Evolutionary conservation across 2,797 vertebrate genomes (phyloP), one percentile per base, ranked within the genome.

Genomic region (Heteromormyrus szaboi): DNA sequence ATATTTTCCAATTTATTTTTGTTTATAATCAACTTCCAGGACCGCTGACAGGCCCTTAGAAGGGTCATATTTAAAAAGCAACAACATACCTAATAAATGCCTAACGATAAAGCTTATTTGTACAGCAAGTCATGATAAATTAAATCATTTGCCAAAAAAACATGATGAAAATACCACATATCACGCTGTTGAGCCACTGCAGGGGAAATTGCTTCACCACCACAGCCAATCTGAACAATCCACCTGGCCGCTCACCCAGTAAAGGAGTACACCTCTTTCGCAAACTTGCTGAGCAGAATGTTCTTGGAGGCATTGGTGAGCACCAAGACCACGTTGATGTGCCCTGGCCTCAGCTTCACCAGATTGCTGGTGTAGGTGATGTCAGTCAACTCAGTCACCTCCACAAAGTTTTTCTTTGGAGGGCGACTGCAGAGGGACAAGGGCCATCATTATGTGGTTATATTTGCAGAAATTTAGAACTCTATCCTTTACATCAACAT

Each of bases 261-360:
- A 93, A 99, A 99, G 0, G 97, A 97, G 94, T 98, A 99, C 85
- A 99, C 98, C 92, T 99, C 98, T 91, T 99, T 94, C 86, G 98
- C 98, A 17, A 99, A 99, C 92, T 97, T 99, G 96, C 98, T 98
- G 0, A 99, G 97, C 8, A 99, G 96, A 46, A 95, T 93, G 25
- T 98, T 98, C 93, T 99, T 99, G 91, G 98, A 97, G 50, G 96
- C 92, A 50, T 96, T 96, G 0, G 98, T 98, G 44, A 99, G 97
- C 88, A 99, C 97, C 90, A 99, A 95, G 89, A 99, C 98, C n/a
- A 99, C 97, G 0, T 99, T 99, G 93, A 99, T 98, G 93, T 99
- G 98, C 1, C 98, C 98, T 0, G 98, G 98, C 91, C 98, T 94
- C 92, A 99, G 94, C 90, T 97, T 98, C 17, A 99, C 98, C 92